Evolutionary conservation across 1,140 invertebrate genomes (phyloP), one percentile per base, ranked within the genome.

Genomic region (Plutomurus gul): DNA sequence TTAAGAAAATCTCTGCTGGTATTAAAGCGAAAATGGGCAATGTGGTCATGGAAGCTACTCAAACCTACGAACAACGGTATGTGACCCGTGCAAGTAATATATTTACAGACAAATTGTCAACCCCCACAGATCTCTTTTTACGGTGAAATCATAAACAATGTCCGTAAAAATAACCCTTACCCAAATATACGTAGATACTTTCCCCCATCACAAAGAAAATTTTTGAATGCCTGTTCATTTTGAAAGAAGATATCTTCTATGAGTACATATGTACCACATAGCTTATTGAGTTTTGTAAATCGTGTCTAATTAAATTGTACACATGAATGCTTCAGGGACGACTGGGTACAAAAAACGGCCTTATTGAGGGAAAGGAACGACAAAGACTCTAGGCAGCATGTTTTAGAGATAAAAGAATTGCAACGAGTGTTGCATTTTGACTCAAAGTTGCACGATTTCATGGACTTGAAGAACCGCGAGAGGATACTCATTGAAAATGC

Each of bases 371-470:
- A 79, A 18, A 56, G 56, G 18, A 79, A 79, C 20, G 78, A 79
- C 39, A 79, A 79, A n/a, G 78, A 79, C 27, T 79, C 78, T 1
- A 75, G 43, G 30, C 78, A 79, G 20, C 78, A 79, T 47, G 78
- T 79, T 37, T 46, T 79, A 40, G 78, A 79, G 71, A 79, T 79
- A 1, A 79, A 78, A 60, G 77, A 78, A 39, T 78, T 74, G 7
- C 77, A 78, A 27, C 6, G 70, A 43, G 20, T 79, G 3, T 73
- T 79, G 25, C 78, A 79, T 51, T 56, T 70, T 51, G 78, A 79
- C 27, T 79, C 78, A 13, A 79, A 79, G 76, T 25, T 71, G 36
- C 78, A 76, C 13, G 78, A 79, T 4, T 79, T 75, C 20, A 22
- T 79, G 36, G 78, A 36, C 33, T 47, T 49, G 20, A 79, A 79